Percentiles rank a stretch among this genome's conserved stretches.
These are phyloP conservation scores for Drosophila aff. DNA, from an alignment of 1,140 invertebrate genomes.

Conservation along the genomic window DNA sequence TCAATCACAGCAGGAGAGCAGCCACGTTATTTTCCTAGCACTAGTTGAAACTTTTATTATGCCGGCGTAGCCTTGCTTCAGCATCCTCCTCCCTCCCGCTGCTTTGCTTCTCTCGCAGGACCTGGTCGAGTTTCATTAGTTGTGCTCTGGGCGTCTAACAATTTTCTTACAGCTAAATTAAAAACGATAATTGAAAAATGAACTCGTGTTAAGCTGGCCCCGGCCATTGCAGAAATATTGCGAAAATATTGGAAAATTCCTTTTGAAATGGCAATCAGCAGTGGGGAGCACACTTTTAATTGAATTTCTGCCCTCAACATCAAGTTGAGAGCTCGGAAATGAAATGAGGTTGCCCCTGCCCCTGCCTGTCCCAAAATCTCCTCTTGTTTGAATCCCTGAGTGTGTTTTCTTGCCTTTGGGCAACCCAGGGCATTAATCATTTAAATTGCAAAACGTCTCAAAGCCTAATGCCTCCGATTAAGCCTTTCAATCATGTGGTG, in stretches of 20 bases:
- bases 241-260: slow-evolving; percentile 75
- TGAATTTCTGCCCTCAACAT: slow-evolving; percentile 58
- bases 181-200: slow-evolving; percentile 84
- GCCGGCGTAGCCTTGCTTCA: slow-evolving; percentile 45
- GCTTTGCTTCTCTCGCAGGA: slow-evolving; percentile 5
- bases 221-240: slow-evolving; percentile 33
- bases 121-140: slow-evolving; percentile 71
- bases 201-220: slow-evolving; percentile 43
- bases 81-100: neutral
- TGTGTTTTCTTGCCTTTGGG: slow-evolving; percentile 20
- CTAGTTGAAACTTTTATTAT: slow-evolving; percentile 75
- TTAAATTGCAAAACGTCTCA: slow-evolving; percentile 69
- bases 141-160: slow-evolving; percentile 60
- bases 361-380: slow-evolving; percentile 5
- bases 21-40: slow-evolving; percentile 62
- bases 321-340: slow-evolving; percentile 33
- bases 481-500: slow-evolving; percentile 62
- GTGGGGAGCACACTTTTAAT: slow-evolving; percentile 62
- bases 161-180: slow-evolving; percentile 80
- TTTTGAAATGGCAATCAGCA: slow-evolving; percentile 63
- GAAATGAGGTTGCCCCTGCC: slow-evolving; percentile 3
- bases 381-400: slow-evolving; percentile 8
- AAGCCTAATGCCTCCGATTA: slow-evolving; percentile 61
- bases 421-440: slow-evolving; percentile 65
- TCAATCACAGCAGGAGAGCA: slow-evolving; percentile 79